Base-by-base conservation (phyloP, 2,888 invertebrate species). In the Bombyx huttoni region DNA sequence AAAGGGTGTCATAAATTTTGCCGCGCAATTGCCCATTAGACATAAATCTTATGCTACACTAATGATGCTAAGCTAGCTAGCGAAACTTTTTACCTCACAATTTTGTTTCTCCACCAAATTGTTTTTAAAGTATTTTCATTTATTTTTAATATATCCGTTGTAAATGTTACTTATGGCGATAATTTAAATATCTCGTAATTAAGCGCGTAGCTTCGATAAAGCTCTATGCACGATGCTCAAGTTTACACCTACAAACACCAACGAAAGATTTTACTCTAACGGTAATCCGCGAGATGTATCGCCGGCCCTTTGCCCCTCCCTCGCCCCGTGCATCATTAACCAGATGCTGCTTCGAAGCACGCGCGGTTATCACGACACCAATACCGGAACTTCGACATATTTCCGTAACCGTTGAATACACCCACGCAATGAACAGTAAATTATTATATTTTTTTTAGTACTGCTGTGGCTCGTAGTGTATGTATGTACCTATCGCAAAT, bases 1-100 rank as follows among this genome's bases (percentile, higher is more conserved):
- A 52, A 58, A 52, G 52, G 56, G 58, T 57, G 61, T 60, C 54
- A 62, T 62, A 57, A 62, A 62, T 60, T 58, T 59, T 58, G 54
- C 54, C 47, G 46, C 47, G 57, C 53, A 56, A 57, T 58, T 51
- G 54, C 52, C 58, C 54, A 56, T 58, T 58, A 56, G 10, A 40
- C 12, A 52, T 57, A 55, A 56, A 47, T 51, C 54, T 48, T 48
- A 48, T 24, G 50, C 49, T 24, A 40, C 34, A 51, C 24, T 13
- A 7, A 7, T 12, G 13, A n/a, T 33, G 50, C 50, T 34, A 35
- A 34, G 34, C 47, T 47, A 47, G 24, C 24, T 24, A 24, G 5
- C 24, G 2, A 24, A 24, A 24, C 24, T 24, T 24, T 24, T 24
- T 24, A 24, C 5, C 24, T 24, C 24, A 24, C 24, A 24, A 24